phyloP scores from a whole-genome alignment of 2,113 vertebrate species.

The Nothobranchius kuhntae region DNA sequence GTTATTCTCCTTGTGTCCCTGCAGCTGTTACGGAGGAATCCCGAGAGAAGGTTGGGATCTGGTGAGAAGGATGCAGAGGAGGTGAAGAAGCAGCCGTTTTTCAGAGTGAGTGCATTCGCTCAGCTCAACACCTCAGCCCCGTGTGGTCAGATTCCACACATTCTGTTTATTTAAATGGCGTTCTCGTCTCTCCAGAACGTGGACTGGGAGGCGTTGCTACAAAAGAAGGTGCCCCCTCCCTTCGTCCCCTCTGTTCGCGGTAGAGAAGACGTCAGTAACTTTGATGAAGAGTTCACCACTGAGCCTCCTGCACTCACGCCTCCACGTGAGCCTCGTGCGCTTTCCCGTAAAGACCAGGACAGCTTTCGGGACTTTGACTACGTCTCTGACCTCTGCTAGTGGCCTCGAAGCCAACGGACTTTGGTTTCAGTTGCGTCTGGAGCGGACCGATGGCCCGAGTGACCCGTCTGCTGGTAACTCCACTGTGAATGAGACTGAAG shows the following conservation, averaged over 20 bases:
- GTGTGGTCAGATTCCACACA: too few species aligned
- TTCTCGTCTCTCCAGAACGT: conserved; percentile 77
- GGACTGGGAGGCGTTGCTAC: conserved; percentile 92
- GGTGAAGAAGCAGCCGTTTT: conserved; percentile 97
- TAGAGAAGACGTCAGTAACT: conserved; percentile 96
- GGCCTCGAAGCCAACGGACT: not conserved
- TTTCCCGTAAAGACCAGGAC: conserved; percentile 93
- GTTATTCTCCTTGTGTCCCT: conserved; percentile 7
- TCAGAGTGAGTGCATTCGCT: conserved; percentile 82
- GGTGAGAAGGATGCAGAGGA: conserved; percentile 97
- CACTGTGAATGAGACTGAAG: too few species aligned
- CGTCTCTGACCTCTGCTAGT: conserved; percentile 96
- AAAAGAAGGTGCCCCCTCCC: conserved; percentile 91
- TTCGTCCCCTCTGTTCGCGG: conserved; percentile 90
- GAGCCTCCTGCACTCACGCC: conserved; percentile 92
- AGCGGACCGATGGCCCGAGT: too few species aligned
- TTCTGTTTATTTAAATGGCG: not conserved
- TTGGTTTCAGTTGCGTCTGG: too few species aligned
- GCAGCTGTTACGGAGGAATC: conserved; percentile 93
- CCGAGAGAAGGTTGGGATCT: conserved; percentile 92
- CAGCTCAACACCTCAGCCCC: too few species aligned
- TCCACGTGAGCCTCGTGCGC: conserved; percentile 92
- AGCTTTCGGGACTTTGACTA: conserved; percentile 98
- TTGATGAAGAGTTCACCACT: conserved; percentile 97
- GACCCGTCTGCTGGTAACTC: too few species aligned